Conservation (phyloP, 2,113 vertebrate species). For the Hippolais icterina region DNA sequence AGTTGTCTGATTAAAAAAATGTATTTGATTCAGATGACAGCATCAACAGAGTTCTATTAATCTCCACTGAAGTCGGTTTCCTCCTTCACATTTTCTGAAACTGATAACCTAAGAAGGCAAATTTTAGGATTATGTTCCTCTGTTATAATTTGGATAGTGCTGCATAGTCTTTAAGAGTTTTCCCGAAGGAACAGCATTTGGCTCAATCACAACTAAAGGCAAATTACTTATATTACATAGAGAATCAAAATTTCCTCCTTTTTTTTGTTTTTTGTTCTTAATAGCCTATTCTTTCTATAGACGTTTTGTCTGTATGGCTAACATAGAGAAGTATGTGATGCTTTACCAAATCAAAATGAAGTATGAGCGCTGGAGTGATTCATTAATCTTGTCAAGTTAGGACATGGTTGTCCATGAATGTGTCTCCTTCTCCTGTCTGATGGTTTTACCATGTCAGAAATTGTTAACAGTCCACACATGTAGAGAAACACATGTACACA, state of each 20-base stretch:
- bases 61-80: neutral
- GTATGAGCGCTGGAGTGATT: neutral
- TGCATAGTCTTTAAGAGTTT: neutral
- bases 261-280: neutral
- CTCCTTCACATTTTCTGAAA: neutral
- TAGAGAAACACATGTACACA: neutral
- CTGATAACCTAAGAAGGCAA: neutral
- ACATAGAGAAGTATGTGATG: neutral
- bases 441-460: neutral
- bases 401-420: neutral
- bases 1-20: neutral
- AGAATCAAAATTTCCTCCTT: neutral
- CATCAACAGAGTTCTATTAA: neutral
- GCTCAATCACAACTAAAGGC: neutral
- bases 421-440: neutral
- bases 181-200: neutral
- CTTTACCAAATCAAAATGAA: neutral
- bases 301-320: neutral
- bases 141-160: neutral
- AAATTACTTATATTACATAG: neutral
- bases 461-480: fast-evolving
- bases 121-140: neutral
- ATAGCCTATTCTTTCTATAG: neutral
- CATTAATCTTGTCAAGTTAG: neutral
- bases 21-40: neutral